These are phyloP conservation scores for Mastomys coucha DNA, from an alignment of 2,113 vertebrate genomes.

Conservation along the genomic window DNA sequence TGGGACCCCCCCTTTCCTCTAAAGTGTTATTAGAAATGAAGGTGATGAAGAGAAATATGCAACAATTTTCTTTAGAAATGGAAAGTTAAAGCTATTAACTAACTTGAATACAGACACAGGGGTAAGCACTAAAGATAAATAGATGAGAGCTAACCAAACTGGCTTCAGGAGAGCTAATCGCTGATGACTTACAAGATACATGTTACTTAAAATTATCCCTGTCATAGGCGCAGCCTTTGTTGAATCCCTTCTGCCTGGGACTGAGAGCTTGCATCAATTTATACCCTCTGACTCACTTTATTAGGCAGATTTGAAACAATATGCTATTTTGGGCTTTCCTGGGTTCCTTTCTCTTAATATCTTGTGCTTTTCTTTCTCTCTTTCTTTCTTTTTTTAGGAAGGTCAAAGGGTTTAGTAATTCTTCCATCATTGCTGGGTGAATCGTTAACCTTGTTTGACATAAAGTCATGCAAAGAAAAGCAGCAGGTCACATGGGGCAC, in stretches of 20 bases:
- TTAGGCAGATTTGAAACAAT: slow-evolving; percentile 66
- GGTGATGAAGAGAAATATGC: background rate
- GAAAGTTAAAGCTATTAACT: slow-evolving; percentile 68
- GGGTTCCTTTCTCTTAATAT: slow-evolving; percentile 60
- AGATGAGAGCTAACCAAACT: slow-evolving; percentile 22
- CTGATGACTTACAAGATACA: background rate
- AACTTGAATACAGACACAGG: slow-evolving; percentile 58
- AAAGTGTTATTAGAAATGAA: slow-evolving; percentile 37
- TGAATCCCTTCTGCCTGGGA: slow-evolving; percentile 22
- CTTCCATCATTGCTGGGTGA: background rate
- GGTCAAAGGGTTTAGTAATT: slow-evolving; percentile 63
- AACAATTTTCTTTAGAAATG: slow-evolving; percentile 43
- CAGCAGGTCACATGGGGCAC: background rate
- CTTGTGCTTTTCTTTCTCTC: slow-evolving; percentile 13
- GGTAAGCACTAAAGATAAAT: background rate
- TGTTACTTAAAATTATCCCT: slow-evolving; percentile 57
- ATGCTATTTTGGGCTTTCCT: slow-evolving; percentile 59
- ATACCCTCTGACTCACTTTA: slow-evolving; percentile 68
- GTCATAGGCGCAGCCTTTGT: slow-evolving; percentile 31
- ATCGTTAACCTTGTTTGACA: slow-evolving; percentile 47
- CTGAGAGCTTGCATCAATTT: slow-evolving; percentile 54
- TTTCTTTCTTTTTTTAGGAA: background rate
- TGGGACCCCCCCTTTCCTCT: background rate
- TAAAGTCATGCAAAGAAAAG: background rate
- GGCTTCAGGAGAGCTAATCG: background rate